Base-by-base conservation (phyloP, 2,888 invertebrate species). In the Microctonus brassicae region DNA sequence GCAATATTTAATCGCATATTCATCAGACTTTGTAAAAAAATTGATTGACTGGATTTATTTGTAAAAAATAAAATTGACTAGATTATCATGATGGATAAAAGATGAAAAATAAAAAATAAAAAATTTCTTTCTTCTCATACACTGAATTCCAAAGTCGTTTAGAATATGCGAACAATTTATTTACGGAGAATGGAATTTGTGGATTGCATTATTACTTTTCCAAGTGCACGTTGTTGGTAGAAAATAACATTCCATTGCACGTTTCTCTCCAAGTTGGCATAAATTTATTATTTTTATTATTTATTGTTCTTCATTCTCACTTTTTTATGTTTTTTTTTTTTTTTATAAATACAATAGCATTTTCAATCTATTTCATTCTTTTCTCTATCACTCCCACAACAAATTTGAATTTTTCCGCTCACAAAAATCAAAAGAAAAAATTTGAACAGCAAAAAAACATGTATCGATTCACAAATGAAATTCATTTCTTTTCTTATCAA, bases 161-260 rank as follows among this genome's bases (percentile, higher is more conserved):
- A 53, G 33, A 64, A 64, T 52, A 64, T 64, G 47, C 64, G 52
- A 64, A 26, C 13, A 64, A 64, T 64, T 64, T 64, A 64, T 64
- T 52, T 64, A 47, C 42, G n/a, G 64, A 52, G 52, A 42, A 20
- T 20, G 64, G 64, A 64, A 64, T 64, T 64, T 47, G 64, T 53
- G 52, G 64, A 64, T 64, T 53, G 64, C 34, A 52, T 64, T 64
- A 64, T 64, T 64, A 64, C 64, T 64, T 64, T 52, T 64, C 33
- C 53, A 62, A 24, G n/a, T 47, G 62, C 64, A 47, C 53, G 64
- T 64, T 64, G 64, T 47, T 53, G 53, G 64, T 64, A 17, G 64
- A 52, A 64, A 64, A 57, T 57, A 13, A 13, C 57, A 57, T 57
- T 57, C 47, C 26, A 29, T 26, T 29, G 24, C 42, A 33, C 64